Evolutionary conservation across 2,113 vertebrate genomes (phyloP), one percentile per base, ranked within the genome.

Genomic region (Solea solea): DNA sequence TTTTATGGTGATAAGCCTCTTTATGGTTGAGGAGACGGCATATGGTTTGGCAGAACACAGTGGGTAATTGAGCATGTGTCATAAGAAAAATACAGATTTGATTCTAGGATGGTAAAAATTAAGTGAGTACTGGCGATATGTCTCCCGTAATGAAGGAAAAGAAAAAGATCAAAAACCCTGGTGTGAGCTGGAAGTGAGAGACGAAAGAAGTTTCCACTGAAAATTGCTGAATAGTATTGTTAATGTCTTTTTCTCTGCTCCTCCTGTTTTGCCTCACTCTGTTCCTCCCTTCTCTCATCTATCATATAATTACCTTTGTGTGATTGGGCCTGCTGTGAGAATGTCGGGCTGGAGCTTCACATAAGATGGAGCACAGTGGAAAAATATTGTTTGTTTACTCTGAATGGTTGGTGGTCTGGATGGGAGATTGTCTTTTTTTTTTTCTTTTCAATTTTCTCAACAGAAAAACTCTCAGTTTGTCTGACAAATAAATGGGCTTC

Each of bases 321-420:
- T 86, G 76, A 83, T 70, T 66, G 64, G 61, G 57, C 86, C 69
- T 69, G 57, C 83, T 79, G 84, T 67, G 84, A 80, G 71, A 71
- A 71, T 49, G 81, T 74, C 39, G 64, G 49, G 45, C 63, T 71
- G 66, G 28, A 64, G 58, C 67, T 73, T 82, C 78, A 72, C 75
- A 62, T 80, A 66, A 78, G 64, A 70, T 79, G 71, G 69, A 72
- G 69, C 64, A 15, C 79, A 65, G 70, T 85, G 65, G 81, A 76
- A 71, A 78, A 65, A 64, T 74, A 9, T 48, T 59, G 71, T 86
- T 84, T 81, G 84, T 90, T 86, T 85, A 85, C 63, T 70, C 39
- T 28, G 71, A 83, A 73, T 80, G 83, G 79, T 81, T 77, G 81
- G 80, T 87, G 88, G 86, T 84, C 81, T 82, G 80, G 68, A 52